Conservation (phyloP, 2,888 invertebrate species). For the Hydraecia micacea region DNA sequence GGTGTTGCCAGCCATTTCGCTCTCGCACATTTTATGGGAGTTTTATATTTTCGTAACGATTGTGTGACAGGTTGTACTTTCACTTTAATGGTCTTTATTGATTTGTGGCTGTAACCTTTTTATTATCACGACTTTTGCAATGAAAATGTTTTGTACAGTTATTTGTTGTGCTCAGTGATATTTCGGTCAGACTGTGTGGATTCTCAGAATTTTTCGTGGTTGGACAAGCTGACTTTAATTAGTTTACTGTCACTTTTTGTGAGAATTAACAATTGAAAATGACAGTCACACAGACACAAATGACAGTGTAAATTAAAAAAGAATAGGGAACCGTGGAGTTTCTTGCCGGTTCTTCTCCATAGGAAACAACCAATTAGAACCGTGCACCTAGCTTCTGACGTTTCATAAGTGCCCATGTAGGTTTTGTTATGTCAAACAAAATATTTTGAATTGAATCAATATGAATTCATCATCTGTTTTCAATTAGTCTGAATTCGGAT, state of each 20-base stretch:
- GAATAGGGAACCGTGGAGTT: not conserved
- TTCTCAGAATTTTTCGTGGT: constrained; percentile 33
- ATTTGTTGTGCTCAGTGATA: constrained; percentile 50
- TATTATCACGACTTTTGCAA: constrained; percentile 52
- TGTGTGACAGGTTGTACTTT: constrained; percentile 63
- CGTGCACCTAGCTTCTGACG: too few relatives aligned
- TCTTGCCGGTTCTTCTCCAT: too few relatives aligned
- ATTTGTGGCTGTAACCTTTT: constrained; percentile 54
- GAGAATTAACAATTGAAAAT: constrained; percentile 13
- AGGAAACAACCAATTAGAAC: not conserved
- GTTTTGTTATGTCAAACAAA: too few relatives aligned
- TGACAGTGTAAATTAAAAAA: not conserved
- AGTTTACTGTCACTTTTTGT: constrained; percentile 41
- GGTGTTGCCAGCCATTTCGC: constrained; percentile 57
- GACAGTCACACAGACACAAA: not conserved
- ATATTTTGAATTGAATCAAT: not conserved
- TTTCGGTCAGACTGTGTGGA: constrained; percentile 28
- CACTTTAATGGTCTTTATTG: constrained; percentile 61
- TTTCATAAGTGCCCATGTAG: not conserved
- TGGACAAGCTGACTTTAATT: constrained; percentile 31
- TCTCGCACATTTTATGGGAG: constrained; percentile 66
- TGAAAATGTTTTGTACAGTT: constrained; percentile 50
- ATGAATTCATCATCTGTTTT: not conserved
- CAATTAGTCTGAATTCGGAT: constrained; percentile 3
- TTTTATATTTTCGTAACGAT: constrained; percentile 51